phyloP scores from a whole-genome alignment of 2,797 vertebrate species.

The Crypturellus tataupa region DNA sequence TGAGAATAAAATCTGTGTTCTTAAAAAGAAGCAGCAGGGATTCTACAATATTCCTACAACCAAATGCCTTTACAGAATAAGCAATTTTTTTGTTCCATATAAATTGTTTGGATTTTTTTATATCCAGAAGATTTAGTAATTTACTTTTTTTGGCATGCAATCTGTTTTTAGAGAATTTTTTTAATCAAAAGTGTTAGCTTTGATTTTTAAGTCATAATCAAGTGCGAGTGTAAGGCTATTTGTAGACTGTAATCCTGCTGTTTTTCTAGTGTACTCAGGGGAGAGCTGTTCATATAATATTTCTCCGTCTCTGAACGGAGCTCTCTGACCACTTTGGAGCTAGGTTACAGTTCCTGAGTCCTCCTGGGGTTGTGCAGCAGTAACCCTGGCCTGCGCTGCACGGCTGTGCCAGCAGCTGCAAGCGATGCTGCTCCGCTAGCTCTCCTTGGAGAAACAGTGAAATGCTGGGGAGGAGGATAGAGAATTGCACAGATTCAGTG shows the following conservation, averaged over 20 bases:
- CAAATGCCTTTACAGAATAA: background rate
- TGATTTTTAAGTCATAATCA: background rate
- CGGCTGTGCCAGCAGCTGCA: background rate
- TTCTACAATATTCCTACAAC: background rate
- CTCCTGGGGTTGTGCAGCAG: background rate
- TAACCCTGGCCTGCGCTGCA: background rate
- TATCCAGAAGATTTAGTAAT: background rate
- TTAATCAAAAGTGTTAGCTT: background rate
- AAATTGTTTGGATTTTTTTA: background rate
- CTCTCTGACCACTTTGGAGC: conserved; percentile 27
- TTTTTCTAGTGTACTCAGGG: background rate
- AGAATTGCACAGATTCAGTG: background rate
- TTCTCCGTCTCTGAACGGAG: conserved; percentile 16
- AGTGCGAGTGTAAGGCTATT: conserved; percentile 11
- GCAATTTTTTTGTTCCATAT: background rate
- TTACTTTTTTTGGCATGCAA: conserved; percentile 7
- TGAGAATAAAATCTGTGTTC: background rate
- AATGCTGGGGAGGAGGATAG: background rate
- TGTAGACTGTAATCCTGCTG: conserved; percentile 19
- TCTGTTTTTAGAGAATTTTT: conserved; percentile 12
- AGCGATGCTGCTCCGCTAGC: background rate
- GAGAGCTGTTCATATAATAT: background rate
- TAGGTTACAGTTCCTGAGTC: background rate
- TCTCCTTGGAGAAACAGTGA: background rate
- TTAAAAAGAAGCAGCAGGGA: background rate